Conservation (phyloP, 2,797 vertebrate species). For the Anguilla anguilla region DNA sequence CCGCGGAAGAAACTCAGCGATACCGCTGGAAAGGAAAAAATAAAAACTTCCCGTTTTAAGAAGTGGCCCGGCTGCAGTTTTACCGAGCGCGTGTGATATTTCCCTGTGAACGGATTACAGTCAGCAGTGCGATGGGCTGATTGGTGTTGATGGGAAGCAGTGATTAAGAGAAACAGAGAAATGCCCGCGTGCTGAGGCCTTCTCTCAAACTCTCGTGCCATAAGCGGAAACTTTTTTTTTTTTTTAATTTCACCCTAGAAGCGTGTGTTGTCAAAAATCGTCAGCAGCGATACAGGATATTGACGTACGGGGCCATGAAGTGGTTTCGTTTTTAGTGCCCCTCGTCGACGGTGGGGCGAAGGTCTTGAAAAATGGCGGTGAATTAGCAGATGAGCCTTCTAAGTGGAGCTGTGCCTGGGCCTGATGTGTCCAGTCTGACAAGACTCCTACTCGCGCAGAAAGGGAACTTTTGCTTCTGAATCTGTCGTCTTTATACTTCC, state of each 20-base stretch:
- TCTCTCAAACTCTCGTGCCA: neutral
- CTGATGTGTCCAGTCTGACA: neutral
- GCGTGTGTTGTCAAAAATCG: neutral
- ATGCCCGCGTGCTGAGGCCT: neutral
- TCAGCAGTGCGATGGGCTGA: neutral
- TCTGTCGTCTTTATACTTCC: conserved; percentile 37
- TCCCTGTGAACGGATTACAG: neutral
- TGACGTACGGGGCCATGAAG: neutral
- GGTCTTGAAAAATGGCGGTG: neutral
- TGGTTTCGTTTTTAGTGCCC: neutral
- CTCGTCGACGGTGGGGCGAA: neutral
- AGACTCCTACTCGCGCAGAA: conserved; percentile 36
- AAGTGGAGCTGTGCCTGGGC: neutral
- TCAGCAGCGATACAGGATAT: neutral
- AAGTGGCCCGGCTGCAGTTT: neutral
- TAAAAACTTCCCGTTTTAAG: conserved; percentile 9
- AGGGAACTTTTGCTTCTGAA: conserved; percentile 47
- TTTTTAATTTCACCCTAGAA: neutral
- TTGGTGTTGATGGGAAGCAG: neutral
- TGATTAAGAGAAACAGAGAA: conserved; percentile 11
- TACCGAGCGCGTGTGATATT: neutral
- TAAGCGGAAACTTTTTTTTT: neutral
- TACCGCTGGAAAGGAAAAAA: neutral
- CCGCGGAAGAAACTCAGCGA: neutral
- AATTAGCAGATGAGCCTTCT: neutral